phyloP scores from a whole-genome alignment of 2,797 vertebrate species.

The Gymnothorax javanicus region DNA sequence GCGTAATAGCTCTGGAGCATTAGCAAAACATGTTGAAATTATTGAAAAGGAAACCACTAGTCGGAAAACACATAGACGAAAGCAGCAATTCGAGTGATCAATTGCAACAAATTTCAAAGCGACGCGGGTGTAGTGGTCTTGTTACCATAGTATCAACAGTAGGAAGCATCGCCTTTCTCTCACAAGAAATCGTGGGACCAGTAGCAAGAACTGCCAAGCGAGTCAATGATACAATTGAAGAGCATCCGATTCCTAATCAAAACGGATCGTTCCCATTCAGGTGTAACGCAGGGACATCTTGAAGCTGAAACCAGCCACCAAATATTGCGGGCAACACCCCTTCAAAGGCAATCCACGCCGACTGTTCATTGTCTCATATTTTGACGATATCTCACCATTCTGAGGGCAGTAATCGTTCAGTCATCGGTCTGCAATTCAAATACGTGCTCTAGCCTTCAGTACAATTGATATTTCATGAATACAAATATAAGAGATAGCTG shows the following conservation, averaged over 20 bases:
- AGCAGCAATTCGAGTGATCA: background rate
- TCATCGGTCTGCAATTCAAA: background rate
- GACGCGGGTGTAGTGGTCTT: background rate
- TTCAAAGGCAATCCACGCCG: constrained; percentile 32
- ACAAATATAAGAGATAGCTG: background rate
- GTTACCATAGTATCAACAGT: background rate
- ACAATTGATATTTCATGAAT: background rate
- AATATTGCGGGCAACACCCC: constrained; percentile 52
- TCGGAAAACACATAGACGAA: background rate
- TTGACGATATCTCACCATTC: constrained; percentile 1
- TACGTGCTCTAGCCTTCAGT: background rate
- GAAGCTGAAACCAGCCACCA: constrained; percentile 24
- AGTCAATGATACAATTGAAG: background rate
- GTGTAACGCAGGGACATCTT: background rate
- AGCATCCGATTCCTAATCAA: background rate
- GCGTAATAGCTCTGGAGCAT: background rate
- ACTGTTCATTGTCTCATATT: constrained; percentile 47
- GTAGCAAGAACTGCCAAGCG: background rate
- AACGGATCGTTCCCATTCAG: background rate
- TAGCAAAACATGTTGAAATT: background rate
- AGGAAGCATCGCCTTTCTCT: background rate
- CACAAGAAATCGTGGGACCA: background rate
- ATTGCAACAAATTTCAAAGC: background rate
- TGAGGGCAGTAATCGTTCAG: constrained; percentile 21
- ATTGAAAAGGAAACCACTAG: background rate